Conservation (phyloP, 1,140 invertebrate genomes). For the Drosophila pectinifera region DNA sequence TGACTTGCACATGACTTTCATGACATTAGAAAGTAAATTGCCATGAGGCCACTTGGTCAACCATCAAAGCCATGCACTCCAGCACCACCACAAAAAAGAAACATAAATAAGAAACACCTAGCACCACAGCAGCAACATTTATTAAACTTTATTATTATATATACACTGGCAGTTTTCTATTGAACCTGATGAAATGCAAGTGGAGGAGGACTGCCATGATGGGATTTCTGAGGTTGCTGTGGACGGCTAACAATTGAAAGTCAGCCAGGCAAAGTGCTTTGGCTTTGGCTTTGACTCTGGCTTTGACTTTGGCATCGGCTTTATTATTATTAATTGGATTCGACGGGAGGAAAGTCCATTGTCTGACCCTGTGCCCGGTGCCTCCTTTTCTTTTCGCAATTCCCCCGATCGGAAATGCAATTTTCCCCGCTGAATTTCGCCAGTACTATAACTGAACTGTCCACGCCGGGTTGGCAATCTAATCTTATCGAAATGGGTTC, state of each 20-base stretch:
- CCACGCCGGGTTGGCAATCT: slow-evolving; percentile 18
- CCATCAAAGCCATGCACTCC: slow-evolving; percentile 47
- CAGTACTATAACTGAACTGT: slow-evolving; percentile 10
- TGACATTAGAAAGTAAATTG: slow-evolving; percentile 84
- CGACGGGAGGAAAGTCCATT: slow-evolving; percentile 45
- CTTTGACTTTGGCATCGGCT: slow-evolving; percentile 3
- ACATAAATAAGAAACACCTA: slow-evolving; percentile 21
- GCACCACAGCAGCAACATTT: slow-evolving; percentile 32
- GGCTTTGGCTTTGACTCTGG: slow-evolving; percentile 7
- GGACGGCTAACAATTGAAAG: slow-evolving; percentile 53
- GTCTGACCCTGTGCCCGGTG: slow-evolving; percentile 31
- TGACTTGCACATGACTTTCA: slow-evolving; percentile 80
- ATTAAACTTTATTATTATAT: slow-evolving; percentile 47
- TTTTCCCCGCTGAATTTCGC: slow-evolving; percentile 30
- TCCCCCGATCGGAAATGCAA: slow-evolving; percentile 53
- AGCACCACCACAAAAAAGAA: slow-evolving; percentile 35
- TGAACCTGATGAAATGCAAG: slow-evolving; percentile 45
- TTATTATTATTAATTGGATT: slow-evolving; percentile 67
- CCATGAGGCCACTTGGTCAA: slow-evolving; percentile 82
- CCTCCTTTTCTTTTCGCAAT: slow-evolving; percentile 41
- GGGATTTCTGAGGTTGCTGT: slow-evolving; percentile 22
- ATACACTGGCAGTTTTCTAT: slow-evolving; percentile 23
- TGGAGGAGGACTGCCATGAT: slow-evolving; percentile 33
- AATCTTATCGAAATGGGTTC: slow-evolving; percentile 47
- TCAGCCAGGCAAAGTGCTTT: slow-evolving; percentile 48